phyloP scores from a whole-genome alignment of 2,888 invertebrate genomes.

The Branchellion lobata region DNA sequence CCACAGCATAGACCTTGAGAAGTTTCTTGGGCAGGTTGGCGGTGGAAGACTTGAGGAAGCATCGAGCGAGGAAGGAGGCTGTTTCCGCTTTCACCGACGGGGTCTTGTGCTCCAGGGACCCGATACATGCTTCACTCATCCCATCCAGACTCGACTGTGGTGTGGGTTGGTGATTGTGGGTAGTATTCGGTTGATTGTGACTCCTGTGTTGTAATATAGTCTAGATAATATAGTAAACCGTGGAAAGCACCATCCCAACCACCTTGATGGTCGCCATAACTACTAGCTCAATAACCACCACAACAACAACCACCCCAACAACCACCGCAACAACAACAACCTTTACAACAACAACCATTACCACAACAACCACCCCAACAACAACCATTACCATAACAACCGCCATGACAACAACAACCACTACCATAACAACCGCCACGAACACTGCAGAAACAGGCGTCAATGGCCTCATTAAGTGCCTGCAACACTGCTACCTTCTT shows the following conservation, averaged over 20 bases:
- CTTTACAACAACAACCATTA: too few relatives aligned
- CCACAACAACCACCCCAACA: too few relatives aligned
- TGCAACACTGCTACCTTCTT: slow-evolving; percentile 87
- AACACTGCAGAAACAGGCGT: slow-evolving; percentile 74
- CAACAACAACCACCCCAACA: too few relatives aligned
- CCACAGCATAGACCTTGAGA: slow-evolving; percentile 77
- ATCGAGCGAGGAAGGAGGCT: slow-evolving; percentile 78
- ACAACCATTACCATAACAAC: too few relatives aligned
- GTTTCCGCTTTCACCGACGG: slow-evolving; percentile 64
- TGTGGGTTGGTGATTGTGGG: too few relatives aligned
- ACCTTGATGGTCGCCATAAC: not conserved
- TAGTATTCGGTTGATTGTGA: too few relatives aligned
- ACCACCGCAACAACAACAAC: too few relatives aligned
- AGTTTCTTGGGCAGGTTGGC: slow-evolving; percentile 80
- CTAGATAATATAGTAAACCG: too few relatives aligned
- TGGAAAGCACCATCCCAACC: not conserved
- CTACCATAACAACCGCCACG: too few relatives aligned
- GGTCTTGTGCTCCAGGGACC: slow-evolving; percentile 72
- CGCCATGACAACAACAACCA: too few relatives aligned
- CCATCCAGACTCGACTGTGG: slow-evolving; percentile 69
- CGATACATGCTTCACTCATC: slow-evolving; percentile 75
- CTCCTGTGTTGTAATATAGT: too few relatives aligned
- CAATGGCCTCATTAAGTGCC: slow-evolving; percentile 83
- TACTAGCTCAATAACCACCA: too few relatives aligned
- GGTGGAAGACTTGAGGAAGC: slow-evolving; percentile 79